Base-by-base conservation (phyloP, 2,797 vertebrate genomes). In the Danionella dracula region DNA sequence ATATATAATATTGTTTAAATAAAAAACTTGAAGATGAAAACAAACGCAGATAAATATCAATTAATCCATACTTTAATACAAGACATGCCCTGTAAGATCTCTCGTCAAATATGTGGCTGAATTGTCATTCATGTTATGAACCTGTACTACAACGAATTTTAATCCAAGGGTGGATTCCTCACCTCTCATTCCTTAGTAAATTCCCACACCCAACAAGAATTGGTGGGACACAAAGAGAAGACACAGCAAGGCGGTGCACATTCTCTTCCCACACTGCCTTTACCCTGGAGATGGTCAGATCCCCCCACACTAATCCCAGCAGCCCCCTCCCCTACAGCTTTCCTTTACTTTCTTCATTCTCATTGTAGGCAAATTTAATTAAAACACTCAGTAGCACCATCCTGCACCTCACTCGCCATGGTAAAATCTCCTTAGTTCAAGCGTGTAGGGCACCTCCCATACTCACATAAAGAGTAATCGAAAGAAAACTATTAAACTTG, bases 201-300 rank as follows among this genome's bases (percentile, higher is more conserved):
- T 91, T 90, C 89, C 87, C 91, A 92, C 91, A 92, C 92, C 92
- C 91, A 92, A 92, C 91, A 91, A 91, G 86, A 86, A 85, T 86
- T 80, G 84, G 87, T 84, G 82, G 88, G 87, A 93, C 92, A 93
- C 92, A 91, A 91, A 91, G 88, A 85, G 66, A 72, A 74, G 83
- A 88, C 92, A 91, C 90, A 92, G 90, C 88, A 80, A 92, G 92
- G 90, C 91, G 90, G 88, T 88, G 91, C 91, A 92, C 92, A 94
- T 94, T 94, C 92, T 90, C 92, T 94, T 93, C 92, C 91, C 92
- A 94, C 92, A 94, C 90, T 93, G 91, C 87, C 83, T 93, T 92
- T 92, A 89, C 92, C 92, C 90, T 72, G 92, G 92, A 92, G 92
- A 94, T 92, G 91, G 90, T 73, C 68, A 72, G 61, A 65, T 64